A percentile compares a stretch with the other conserved stretches of the same genome.
Evolutionary conservation across 2,113 vertebrate genomes (phyloP).

Genomic region (Holacanthus passer): DNA sequence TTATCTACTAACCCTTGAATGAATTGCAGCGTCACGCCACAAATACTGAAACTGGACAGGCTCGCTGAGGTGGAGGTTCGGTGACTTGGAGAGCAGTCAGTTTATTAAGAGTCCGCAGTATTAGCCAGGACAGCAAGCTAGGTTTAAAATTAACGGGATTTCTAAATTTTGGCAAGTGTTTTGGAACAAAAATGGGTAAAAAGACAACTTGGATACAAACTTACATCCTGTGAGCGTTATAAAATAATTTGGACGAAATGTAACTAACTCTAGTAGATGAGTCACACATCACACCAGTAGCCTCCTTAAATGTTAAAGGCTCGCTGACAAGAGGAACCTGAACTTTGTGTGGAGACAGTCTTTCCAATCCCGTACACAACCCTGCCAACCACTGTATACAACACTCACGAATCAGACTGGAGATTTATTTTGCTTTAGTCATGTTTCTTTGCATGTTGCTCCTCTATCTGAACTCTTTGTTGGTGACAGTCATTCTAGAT

Average conservation of each 20-base stretch:
- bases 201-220: not conserved
- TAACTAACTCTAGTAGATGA: not conserved
- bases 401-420: constrained; percentile 8
- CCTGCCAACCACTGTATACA: not conserved
- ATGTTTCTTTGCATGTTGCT: constrained; percentile 30
- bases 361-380: not conserved
- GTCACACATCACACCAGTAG: not conserved
- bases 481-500: constrained; percentile 42
- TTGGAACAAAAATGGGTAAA: not conserved
- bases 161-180: not conserved
- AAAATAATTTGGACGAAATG: not conserved
- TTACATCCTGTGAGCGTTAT: not conserved
- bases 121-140: not conserved
- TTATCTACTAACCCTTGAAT: not conserved
- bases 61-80: not conserved
- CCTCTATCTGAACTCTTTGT: constrained; percentile 45
- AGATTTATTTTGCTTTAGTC: constrained; percentile 8
- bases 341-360: not conserved
- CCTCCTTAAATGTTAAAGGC: not conserved
- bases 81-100: constrained; percentile 5
- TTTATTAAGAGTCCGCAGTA: not conserved
- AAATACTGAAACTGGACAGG: not conserved
- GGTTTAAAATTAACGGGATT: not conserved
- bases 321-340: constrained; percentile 1
- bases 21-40: not conserved